Evolutionary conservation across 2,888 invertebrate genomes (phyloP).

Genomic region (Mayetiola destructor): DNA sequence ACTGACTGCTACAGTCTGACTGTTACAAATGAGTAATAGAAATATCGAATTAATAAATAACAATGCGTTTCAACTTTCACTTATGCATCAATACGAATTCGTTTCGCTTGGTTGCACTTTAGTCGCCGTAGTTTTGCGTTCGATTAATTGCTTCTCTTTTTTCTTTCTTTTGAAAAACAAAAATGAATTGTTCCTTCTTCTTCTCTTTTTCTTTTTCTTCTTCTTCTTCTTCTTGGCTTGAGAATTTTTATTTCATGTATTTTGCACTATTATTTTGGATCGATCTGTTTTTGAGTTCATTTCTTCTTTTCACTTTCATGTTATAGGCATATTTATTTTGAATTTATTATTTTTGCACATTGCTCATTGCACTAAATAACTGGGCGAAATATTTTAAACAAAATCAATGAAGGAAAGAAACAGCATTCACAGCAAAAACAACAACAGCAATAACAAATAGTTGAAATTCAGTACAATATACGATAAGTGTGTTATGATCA

Average conservation of each 20-base stretch:
- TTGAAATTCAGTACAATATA: not conserved
- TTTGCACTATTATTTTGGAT: no score
- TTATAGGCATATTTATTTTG: no score
- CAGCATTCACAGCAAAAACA: not conserved
- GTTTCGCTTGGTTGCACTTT: not conserved
- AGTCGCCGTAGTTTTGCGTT: not conserved
- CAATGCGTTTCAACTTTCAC: conserved; percentile 5
- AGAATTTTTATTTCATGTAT: no score
- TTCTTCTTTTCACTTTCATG: no score
- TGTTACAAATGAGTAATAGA: no score
- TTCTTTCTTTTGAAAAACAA: not conserved
- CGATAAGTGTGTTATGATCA: not conserved
- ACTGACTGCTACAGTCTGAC: no score
- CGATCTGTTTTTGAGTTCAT: no score
- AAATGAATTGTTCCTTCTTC: not conserved
- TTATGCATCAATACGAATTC: not conserved
- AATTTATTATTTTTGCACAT: not conserved
- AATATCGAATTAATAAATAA: not conserved
- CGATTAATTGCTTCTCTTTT: not conserved
- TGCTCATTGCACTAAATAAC: not conserved
- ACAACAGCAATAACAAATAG: not conserved
- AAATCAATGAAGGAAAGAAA: not conserved
- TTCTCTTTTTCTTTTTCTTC: not conserved
- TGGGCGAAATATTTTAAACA: not conserved
- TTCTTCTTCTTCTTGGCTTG: no score